Evolutionary conservation across 2,888 invertebrate species (phyloP), one percentile per base, ranked within the genome.

Genomic region (Dusona sp.): DNA sequence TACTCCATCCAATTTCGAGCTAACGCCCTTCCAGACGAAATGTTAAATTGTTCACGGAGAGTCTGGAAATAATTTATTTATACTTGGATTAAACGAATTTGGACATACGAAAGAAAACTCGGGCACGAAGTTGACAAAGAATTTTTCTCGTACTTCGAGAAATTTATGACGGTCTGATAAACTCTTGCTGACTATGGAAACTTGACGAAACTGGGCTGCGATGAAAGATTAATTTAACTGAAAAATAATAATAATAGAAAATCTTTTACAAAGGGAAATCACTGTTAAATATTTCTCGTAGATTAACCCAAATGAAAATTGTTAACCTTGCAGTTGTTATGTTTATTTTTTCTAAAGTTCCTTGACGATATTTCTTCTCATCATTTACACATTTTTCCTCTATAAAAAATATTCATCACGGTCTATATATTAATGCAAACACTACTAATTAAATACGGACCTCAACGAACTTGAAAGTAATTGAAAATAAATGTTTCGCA

Each of bases 1-100:
- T 79, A 83, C 67, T 73, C 51, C 79, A 72, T 73, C 79, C 79
- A 79, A 83, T 79, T 83, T 73, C 78, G 36, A 65, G 83, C 73
- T 78, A 83, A 83, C 61, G 57, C 51, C 48, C 73, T 79, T 42
- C 45, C 72, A 42, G 45, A 22, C 57, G 72, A 57, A 73, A 83
- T 79, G 79, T 83, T 79, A 73, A 83, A 83, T 73, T 79, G 65
- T 67, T 19, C 73, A 42, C 29, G 45, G 61, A 80, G 64, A 64
- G 45, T 57, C 73, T 36, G 67, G 7, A n/a, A 33, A 65, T 80
- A 73, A 80, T 80, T 80, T 80, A 80, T 80, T 80, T 80, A 80
- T 73, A 38, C 64, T 36, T 51, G 65, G 61, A 72, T 45, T 2
- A 45, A 65, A 61, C 19, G 45, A 72, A 68, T 48, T 79, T 45